Percentiles rank a stretch among this genome's conserved stretches.
These are phyloP conservation scores for Drosophila navojoa DNA, from an alignment of 1,140 invertebrate species.

Conservation along the genomic window DNA sequence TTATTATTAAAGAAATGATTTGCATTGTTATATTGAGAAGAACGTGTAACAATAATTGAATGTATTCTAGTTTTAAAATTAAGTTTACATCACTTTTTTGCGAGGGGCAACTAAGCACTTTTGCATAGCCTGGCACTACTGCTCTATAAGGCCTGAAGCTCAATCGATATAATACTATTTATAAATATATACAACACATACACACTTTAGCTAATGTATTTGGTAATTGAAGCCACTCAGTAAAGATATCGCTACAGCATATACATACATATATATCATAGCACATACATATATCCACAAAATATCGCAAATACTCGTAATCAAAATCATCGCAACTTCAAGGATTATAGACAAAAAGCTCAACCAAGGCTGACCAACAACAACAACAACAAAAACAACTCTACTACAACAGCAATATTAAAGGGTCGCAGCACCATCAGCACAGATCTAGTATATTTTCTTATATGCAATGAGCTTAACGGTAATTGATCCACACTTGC, in stretches of 20 bases:
- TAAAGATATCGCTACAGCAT: background rate
- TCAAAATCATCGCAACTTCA: slow-evolving; percentile 27
- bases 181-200: background rate
- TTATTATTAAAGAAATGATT: slow-evolving; percentile 17
- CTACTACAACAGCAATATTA: slow-evolving; percentile 6
- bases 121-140: slow-evolving; percentile 27
- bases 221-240: slow-evolving; percentile 9
- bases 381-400: slow-evolving; percentile 18
- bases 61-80: slow-evolving; percentile 39
- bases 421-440: slow-evolving; percentile 34
- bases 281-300: slow-evolving; percentile 26
- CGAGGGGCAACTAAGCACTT: slow-evolving; percentile 15
- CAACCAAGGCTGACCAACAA: slow-evolving; percentile 16
- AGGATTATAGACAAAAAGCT: slow-evolving; percentile 18
- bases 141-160: slow-evolving; percentile 2
- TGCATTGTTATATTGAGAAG: slow-evolving; percentile 50
- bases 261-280: slow-evolving; percentile 14
- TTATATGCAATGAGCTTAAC: slow-evolving; percentile 40
- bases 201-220: slow-evolving; percentile 27
- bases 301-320: slow-evolving; percentile 20
- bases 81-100: slow-evolving; percentile 32
- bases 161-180: no score
- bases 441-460: slow-evolving; percentile 13
- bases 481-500: slow-evolving; percentile 61
- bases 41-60: slow-evolving; percentile 52